Percentiles rank a stretch among this genome's conserved stretches.
Evolutionary conservation across 1,140 invertebrate genomes (phyloP).

Genomic region (Polyergus mexicanus): DNA sequence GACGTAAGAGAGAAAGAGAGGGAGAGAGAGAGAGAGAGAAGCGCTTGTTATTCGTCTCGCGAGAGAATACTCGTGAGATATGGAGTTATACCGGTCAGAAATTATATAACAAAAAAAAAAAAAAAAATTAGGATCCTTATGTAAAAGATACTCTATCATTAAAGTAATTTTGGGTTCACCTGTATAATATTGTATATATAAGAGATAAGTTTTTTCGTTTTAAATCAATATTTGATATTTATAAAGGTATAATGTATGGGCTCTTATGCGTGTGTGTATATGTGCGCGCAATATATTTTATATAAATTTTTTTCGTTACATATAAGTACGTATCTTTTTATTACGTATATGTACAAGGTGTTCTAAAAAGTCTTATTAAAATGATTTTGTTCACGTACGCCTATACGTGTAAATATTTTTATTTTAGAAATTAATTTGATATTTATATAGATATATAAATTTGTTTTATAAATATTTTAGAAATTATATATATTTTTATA

Average conservation of each 20-base stretch:
- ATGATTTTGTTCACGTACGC: too few relatives aligned
- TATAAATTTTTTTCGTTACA: too few relatives aligned
- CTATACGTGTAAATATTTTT: too few relatives aligned
- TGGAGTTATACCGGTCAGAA: background rate
- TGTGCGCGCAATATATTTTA: too few relatives aligned
- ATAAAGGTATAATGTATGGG: background rate
- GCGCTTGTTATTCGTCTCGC: background rate
- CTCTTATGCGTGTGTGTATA: background rate
- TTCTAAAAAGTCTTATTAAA: too few relatives aligned
- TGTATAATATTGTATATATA: too few relatives aligned
- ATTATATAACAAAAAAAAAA: conserved; percentile 11
- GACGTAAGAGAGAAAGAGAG: background rate
- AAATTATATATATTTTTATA: too few relatives aligned
- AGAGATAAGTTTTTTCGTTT: background rate
- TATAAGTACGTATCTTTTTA: too few relatives aligned
- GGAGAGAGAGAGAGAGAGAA: background rate
- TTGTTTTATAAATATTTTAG: too few relatives aligned
- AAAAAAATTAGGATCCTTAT: background rate
- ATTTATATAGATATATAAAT: too few relatives aligned
- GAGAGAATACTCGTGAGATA: background rate
- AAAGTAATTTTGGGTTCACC: background rate
- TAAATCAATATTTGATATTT: conserved; percentile 9
- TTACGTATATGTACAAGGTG: too few relatives aligned
- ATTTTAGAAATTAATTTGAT: too few relatives aligned
- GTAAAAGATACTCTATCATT: background rate